Evolutionary conservation across 2,797 vertebrate genomes (phyloP).

Genomic region (Brachyalestes nurse): DNA sequence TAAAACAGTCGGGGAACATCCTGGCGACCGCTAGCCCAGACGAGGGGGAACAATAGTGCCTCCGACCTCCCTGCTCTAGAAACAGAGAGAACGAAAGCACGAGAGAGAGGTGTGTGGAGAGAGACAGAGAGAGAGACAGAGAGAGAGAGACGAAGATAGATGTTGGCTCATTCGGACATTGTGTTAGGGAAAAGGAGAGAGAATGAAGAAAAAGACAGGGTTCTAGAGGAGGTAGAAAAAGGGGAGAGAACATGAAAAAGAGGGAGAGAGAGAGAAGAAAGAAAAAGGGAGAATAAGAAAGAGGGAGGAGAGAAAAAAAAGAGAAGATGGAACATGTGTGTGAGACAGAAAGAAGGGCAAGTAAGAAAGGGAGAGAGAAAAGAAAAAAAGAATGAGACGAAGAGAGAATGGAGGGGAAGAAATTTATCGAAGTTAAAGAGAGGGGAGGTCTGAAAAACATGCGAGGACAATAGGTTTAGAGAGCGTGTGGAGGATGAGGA

Average conservation of each 20-base stretch:
- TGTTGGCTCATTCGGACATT: too few relatives aligned
- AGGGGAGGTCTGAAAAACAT: slow-evolving; percentile 24
- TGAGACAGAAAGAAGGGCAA: not conserved
- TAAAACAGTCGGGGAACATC: slow-evolving; percentile 71
- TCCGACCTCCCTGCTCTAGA: slow-evolving; percentile 62
- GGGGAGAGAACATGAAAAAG: not conserved
- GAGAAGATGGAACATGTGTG: not conserved
- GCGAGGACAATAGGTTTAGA: slow-evolving; percentile 11
- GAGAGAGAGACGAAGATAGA: slow-evolving; percentile 65
- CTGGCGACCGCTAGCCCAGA: slow-evolving; percentile 72
- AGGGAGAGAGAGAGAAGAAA: not conserved
- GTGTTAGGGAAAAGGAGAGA: too few relatives aligned
- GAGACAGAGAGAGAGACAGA: not conserved
- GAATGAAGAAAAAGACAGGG: too few relatives aligned
- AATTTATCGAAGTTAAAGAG: not conserved
- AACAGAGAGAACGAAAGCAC: slow-evolving; percentile 60
- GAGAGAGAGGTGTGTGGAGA: slow-evolving; percentile 17
- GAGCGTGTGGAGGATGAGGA: slow-evolving; percentile 31
- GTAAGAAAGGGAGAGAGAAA: not conserved
- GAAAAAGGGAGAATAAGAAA: not conserved
- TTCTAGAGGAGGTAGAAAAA: too few relatives aligned
- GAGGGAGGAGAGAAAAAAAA: not conserved
- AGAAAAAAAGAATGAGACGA: not conserved
- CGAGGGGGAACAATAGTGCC: slow-evolving; percentile 72
- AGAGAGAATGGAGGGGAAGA: slow-evolving; percentile 13